Evolutionary conservation across 2,797 vertebrate genomes (phyloP).

Genomic region (Neostethus bicornis): DNA sequence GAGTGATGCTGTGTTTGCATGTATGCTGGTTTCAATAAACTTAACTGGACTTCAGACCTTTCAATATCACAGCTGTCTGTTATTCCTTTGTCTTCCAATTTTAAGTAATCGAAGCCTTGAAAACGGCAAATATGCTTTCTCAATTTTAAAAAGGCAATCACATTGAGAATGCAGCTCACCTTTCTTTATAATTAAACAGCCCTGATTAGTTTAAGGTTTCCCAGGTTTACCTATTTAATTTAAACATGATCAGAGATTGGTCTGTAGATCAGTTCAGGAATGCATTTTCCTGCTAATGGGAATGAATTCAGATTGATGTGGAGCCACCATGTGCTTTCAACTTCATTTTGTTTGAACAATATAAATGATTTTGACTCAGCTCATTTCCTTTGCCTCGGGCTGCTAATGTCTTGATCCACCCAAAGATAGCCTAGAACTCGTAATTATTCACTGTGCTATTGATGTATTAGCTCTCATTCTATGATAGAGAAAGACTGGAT

Average conservation of each 20-base stretch:
- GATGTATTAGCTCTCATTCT: slow-evolving; percentile 68
- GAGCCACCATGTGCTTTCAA: slow-evolving; percentile 56
- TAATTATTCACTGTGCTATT: slow-evolving; percentile 69
- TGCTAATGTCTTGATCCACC: slow-evolving; percentile 73
- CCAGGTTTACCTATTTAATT: slow-evolving; percentile 71
- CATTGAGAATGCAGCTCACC: slow-evolving; percentile 65
- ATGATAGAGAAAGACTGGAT: slow-evolving; percentile 51
- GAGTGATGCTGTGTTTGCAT: slow-evolving; percentile 55
- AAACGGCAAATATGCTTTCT: slow-evolving; percentile 59
- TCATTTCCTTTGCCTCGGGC: slow-evolving; percentile 71
- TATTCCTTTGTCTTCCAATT: slow-evolving; percentile 70
- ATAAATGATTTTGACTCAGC: slow-evolving; percentile 73
- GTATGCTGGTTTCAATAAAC: slow-evolving; percentile 51
- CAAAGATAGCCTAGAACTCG: slow-evolving; percentile 65
- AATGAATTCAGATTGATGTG: slow-evolving; percentile 47
- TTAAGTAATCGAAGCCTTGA: slow-evolving; percentile 80
- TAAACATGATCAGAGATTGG: slow-evolving; percentile 52
- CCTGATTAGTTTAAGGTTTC: slow-evolving; percentile 82
- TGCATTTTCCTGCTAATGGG: slow-evolving; percentile 51
- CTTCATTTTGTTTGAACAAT: slow-evolving; percentile 75
- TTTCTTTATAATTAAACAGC: slow-evolving; percentile 76
- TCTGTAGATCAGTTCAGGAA: slow-evolving; percentile 52
- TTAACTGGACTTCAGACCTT: slow-evolving; percentile 54
- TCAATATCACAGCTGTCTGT: slow-evolving; percentile 55
- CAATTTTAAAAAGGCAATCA: slow-evolving; percentile 52